Percentiles rank a stretch among this genome's conserved stretches.
Evolutionary conservation across 1,140 invertebrate species (phyloP).

Genomic region (Philopotamus ludificatus): DNA sequence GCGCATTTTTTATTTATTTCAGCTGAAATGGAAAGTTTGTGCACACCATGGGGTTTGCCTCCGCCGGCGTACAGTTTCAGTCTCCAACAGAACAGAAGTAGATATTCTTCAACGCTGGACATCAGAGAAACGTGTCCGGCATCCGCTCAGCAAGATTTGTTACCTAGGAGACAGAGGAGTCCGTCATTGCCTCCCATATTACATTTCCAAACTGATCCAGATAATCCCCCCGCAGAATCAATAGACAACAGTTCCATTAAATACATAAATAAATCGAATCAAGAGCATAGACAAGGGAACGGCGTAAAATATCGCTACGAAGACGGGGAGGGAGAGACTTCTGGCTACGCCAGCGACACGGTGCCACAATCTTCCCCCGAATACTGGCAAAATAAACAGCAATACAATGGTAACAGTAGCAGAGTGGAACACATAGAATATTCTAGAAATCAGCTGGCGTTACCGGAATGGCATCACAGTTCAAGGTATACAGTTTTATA

Average conservation of each 20-base stretch:
- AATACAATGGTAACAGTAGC: conserved; percentile 47
- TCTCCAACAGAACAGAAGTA: conserved; percentile 50
- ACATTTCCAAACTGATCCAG: conserved; percentile 32
- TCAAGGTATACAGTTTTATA: conserved; percentile 13
- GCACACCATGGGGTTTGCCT: conserved; percentile 53
- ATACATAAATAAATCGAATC: background rate
- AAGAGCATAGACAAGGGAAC: conserved; percentile 39
- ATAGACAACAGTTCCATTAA: background rate
- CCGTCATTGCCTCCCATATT: conserved; percentile 62
- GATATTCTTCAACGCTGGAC: conserved; percentile 53
- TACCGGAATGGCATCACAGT: conserved; percentile 31
- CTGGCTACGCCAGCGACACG: conserved; percentile 71
- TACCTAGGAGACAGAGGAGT: conserved; percentile 54
- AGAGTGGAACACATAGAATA: conserved; percentile 37
- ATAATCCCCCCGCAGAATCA: background rate
- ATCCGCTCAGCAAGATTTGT: conserved; percentile 48
- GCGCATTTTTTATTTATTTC: too few species aligned
- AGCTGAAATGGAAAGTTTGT: conserved; percentile 62
- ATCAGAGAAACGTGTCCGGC: conserved; percentile 51
- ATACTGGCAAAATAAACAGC: conserved; percentile 43
- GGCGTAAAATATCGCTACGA: conserved; percentile 51
- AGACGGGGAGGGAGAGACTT: conserved; percentile 67
- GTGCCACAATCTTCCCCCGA: conserved; percentile 51
- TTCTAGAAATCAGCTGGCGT: conserved; percentile 12
- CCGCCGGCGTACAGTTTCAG: conserved; percentile 49